Percentiles rank a stretch among this genome's conserved stretches.
These are phyloP conservation scores for Parambassis ranga DNA, from an alignment of 2,797 vertebrate genomes.

Conservation along the genomic window DNA sequence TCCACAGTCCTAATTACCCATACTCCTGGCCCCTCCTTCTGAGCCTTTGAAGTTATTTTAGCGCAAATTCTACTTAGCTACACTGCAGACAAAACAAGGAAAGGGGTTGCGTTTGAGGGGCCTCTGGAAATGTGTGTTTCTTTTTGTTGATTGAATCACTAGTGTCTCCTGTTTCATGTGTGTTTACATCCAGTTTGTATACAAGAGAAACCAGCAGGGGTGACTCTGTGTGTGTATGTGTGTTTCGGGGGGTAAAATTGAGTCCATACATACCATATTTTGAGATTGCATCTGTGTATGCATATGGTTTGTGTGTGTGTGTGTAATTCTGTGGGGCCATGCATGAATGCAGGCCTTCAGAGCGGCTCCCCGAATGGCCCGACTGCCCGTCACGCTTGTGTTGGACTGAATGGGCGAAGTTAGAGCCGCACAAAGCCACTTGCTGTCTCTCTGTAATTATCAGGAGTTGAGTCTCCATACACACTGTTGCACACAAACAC, in stretches of 20 bases:
- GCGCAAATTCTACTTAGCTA: conserved; percentile 65
- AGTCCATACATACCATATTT: conserved; percentile 38
- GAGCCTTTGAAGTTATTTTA: conserved; percentile 78
- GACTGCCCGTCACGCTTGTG: conserved; percentile 51
- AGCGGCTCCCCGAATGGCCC: conserved; percentile 26
- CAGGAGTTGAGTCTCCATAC: conserved; percentile 13
- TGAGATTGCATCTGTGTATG: conserved; percentile 47
- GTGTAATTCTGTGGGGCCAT: conserved; percentile 30
- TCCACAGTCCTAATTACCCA: conserved; percentile 72
- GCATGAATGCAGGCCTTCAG: conserved; percentile 60
- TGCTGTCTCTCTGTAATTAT: conserved; percentile 51
- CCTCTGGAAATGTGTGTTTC: conserved; percentile 34
- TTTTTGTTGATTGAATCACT: conserved; percentile 48
- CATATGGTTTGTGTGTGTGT: conserved; percentile 10
- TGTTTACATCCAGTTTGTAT: conserved; percentile 60
- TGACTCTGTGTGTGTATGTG: conserved; percentile 10
- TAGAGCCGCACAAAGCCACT: conserved; percentile 40
- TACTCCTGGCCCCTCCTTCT: conserved; percentile 66
- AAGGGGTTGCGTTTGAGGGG: conserved; percentile 39
- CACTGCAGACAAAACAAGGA: conserved; percentile 72
- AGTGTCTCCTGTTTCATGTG: conserved; percentile 56
- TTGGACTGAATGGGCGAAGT: conserved; percentile 53
- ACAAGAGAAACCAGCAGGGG: conserved; percentile 32
- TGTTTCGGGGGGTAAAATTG: conserved; percentile 17
- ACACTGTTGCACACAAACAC: neutral